phyloP scores from a whole-genome alignment of 2,113 vertebrate genomes.

The Podocnemis expansa region DNA sequence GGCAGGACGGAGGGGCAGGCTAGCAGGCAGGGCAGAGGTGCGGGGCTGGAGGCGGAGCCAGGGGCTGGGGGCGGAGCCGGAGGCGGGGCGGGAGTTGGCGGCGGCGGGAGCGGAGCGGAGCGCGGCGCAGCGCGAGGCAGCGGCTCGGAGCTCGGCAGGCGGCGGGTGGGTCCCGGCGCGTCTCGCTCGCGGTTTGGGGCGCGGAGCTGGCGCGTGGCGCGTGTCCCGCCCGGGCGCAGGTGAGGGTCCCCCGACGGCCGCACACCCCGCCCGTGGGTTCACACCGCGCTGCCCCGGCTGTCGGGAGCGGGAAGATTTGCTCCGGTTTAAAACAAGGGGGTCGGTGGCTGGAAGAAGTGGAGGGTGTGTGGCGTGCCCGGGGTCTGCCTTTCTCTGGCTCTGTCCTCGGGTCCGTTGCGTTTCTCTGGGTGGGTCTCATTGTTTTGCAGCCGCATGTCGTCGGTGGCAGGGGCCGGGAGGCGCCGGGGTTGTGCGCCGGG shows the following conservation, averaged over 20 bases:
- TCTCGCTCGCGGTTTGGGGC: background rate
- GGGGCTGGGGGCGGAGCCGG: background rate
- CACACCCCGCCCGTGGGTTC: background rate
- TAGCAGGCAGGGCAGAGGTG: background rate
- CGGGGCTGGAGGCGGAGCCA: background rate
- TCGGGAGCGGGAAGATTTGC: background rate
- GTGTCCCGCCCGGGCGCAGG: no score
- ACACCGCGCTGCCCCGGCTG: no score
- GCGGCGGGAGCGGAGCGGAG: slow-evolving; percentile 51
- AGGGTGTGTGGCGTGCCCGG: no score
- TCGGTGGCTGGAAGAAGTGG: background rate
- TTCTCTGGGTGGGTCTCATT: slow-evolving; percentile 58
- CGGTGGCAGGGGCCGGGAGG: background rate
- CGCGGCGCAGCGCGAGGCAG: no score
- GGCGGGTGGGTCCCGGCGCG: no score
- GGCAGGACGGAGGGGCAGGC: background rate
- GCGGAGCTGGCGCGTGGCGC: background rate
- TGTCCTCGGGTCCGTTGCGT: background rate
- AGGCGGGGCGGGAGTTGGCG: slow-evolving; percentile 8
- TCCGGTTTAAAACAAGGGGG: background rate
- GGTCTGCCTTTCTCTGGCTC: no score
- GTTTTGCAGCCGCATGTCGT: slow-evolving; percentile 9
- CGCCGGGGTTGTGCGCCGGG: no score
- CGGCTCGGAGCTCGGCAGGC: no score
- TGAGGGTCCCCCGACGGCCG: no score